Evolutionary conservation across 2,888 invertebrate species (phyloP).

Genomic region (Amblyteles armatorius): DNA sequence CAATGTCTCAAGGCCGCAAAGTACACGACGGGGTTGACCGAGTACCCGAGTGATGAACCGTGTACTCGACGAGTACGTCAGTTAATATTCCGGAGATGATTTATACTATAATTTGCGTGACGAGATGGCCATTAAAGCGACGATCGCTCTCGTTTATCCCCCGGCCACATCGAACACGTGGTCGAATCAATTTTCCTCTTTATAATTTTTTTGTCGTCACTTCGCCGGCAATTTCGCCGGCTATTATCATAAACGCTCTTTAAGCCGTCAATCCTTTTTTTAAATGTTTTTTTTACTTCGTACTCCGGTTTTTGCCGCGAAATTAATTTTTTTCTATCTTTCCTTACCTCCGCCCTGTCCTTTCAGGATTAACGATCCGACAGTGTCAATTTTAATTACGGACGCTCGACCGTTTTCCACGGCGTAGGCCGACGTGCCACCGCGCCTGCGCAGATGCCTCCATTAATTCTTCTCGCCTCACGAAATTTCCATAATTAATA

Average conservation of each 20-base stretch:
- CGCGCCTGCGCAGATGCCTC: not conserved
- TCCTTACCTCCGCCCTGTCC: not conserved
- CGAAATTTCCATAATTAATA: conserved; percentile 24
- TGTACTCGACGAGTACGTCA: conserved; percentile 11
- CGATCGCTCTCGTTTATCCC: conserved; percentile 1
- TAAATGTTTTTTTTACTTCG: no score
- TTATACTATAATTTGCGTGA: conserved; percentile 34
- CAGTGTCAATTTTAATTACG: not conserved
- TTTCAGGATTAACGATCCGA: no score
- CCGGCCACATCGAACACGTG: conserved; percentile 29
- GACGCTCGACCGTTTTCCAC: not conserved
- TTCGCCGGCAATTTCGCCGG: not conserved
- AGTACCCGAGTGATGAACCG: not conserved
- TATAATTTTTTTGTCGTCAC: not conserved
- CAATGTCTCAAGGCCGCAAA: conserved; percentile 47
- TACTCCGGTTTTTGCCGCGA: not conserved
- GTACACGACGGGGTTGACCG: not conserved
- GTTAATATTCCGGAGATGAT: conserved; percentile 30
- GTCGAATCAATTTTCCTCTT: conserved; percentile 44
- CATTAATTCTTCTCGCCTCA: conserved; percentile 1
- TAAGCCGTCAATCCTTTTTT: not conserved
- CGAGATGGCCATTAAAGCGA: not conserved
- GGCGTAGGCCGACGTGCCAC: not conserved
- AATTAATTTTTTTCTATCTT: not conserved
- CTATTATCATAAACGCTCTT: not conserved